phyloP scores from a whole-genome alignment of 2,797 vertebrate species.

The Pipistrellus pipistrellus region DNA sequence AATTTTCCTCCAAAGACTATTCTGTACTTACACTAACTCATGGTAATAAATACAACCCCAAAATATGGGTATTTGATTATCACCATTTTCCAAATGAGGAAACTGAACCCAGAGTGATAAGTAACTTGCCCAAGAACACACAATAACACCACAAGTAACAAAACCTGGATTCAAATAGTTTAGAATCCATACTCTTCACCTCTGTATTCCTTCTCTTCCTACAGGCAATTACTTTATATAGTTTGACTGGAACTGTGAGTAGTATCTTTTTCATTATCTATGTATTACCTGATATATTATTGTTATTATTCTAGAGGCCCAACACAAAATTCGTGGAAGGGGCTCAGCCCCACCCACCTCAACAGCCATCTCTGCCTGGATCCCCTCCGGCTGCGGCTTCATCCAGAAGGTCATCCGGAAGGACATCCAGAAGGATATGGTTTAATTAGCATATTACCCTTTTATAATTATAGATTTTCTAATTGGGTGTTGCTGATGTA shows the following conservation, averaged over 20 bases:
- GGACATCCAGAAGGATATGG: no score
- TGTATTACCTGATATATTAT: neutral
- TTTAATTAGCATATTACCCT: no score
- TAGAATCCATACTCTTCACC: neutral
- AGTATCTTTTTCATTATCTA: slow-evolving; percentile 20
- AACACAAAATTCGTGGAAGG: no score
- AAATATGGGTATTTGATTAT: neutral
- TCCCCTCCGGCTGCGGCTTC: no score
- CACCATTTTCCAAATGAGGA: slow-evolving; percentile 13
- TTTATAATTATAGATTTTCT: slow-evolving; percentile 1
- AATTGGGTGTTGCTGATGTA: neutral
- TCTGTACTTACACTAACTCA: neutral
- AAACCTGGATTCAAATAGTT: neutral
- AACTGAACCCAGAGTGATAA: neutral
- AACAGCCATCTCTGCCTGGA: no score
- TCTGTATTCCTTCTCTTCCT: neutral
- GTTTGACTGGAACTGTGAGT: neutral
- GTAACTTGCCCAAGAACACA: neutral
- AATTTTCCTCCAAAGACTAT: slow-evolving; percentile 7
- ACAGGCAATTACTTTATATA: neutral
- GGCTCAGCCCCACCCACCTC: no score
- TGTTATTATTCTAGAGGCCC: neutral
- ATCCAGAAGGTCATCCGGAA: no score
- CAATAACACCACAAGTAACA: neutral
- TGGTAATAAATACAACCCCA: neutral